Base-by-base conservation (phyloP, 2,888 invertebrate genomes). In the Nomada fabriciana region DNA sequence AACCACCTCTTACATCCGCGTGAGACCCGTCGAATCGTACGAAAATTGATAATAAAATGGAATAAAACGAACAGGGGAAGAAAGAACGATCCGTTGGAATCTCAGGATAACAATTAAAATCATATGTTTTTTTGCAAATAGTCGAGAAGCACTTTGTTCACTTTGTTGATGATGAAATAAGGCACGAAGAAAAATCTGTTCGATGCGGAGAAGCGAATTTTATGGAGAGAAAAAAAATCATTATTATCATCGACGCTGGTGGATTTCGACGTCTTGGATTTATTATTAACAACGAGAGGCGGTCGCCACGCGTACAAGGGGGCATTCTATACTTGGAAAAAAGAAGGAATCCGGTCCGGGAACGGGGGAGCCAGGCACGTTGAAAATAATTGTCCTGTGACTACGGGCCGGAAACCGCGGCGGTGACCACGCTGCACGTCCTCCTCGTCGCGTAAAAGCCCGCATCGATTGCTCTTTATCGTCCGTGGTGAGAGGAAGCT, bases 301-400 rank as follows among this genome's bases (percentile, higher is more conserved):
- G 65, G 5, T 57, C 43, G 53, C 25, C 59, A 65, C 25, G 61
- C 61, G 67, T 61, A 55, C 36, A 60, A 71, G 82, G 78, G 52
- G 55, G 23, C 43, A 55, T 79, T 78, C 82, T 83, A 83, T 83
- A 82, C 79, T 83, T 82, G 79, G 83, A 75, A 71, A 59, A 76
- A 78, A 61, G 57, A 78, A 52, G 83, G 36, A 71, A 68, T 60
- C 59, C 52, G 42, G 20, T 25, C 55, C 20, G 23, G 60, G 47
- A n/a, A 47, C 50, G 47, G 59, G 71, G 83, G 71, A 67, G 63
- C 70, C 65, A 42, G 69, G 42, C 70, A 57, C 83, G 83, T 79
- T 82, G 83, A 82, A 83, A 83, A 83, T 83, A 83, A 83, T 83
- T 83, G 83, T 83, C 83, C 83, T 83, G 79, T 83, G 83, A 83